Percentiles rank a stretch among this genome's conserved stretches.
phyloP scores from a whole-genome alignment of 92 coral and sea anemone species.

The Ricordea florida region DNA sequence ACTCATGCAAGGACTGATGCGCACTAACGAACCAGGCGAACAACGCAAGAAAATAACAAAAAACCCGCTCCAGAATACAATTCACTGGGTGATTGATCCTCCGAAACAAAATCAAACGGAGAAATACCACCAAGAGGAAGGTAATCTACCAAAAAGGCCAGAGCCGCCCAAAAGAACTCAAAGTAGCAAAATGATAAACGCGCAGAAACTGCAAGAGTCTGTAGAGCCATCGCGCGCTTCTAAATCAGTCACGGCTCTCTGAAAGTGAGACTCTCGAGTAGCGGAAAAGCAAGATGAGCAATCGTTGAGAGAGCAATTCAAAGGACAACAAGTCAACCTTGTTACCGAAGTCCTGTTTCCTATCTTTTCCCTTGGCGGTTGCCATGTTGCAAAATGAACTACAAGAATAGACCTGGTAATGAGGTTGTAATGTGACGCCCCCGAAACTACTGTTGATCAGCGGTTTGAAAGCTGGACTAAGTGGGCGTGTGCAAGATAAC shows the following conservation, averaged over 20 bases:
- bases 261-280: no score
- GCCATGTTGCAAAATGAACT: not conserved
- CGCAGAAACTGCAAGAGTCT: not conserved
- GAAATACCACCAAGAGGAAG: not conserved
- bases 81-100: constrained; percentile 75
- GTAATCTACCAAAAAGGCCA: not conserved
- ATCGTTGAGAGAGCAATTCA: no score
- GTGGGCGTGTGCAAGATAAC: no score
- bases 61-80: constrained; percentile 65
- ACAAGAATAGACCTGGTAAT: not conserved
- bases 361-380: no score
- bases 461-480: constrained; percentile 1
- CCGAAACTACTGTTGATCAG: constrained; percentile 4
- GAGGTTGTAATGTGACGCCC: not conserved
- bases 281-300: no score
- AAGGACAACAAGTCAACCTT: no score
- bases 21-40: not conserved
- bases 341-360: no score
- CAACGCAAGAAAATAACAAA: constrained; percentile 22
- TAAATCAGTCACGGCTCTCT: constrained; percentile 9
- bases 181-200: not conserved
- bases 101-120: not conserved
- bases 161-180: constrained; percentile 33
- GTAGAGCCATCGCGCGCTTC: not conserved
- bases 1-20: constrained; percentile 1